These are phyloP conservation scores for Lochmaea capreae DNA, from an alignment of 2,888 invertebrate genomes.

Conservation along the genomic window DNA sequence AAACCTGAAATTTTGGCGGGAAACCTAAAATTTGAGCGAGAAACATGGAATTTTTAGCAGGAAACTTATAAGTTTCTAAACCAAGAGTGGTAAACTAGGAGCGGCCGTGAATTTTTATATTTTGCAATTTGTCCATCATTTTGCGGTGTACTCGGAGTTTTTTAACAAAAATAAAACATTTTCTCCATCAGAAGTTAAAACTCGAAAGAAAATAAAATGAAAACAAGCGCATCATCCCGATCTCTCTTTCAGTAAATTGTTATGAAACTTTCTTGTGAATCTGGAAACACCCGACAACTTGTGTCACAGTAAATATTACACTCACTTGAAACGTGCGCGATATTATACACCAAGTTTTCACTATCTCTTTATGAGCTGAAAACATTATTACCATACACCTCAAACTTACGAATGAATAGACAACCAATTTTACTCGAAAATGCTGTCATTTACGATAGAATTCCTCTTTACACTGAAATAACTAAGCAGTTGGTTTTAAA, in stretches of 20 bases:
- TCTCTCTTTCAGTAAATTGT: constrained; percentile 26
- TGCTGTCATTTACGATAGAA: neutral
- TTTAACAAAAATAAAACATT: constrained; percentile 5
- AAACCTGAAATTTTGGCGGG: too few species aligned
- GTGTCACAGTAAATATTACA: constrained; percentile 5
- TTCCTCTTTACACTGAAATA: constrained; percentile 4
- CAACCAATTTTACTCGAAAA: neutral
- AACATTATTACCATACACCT: constrained; percentile 6
- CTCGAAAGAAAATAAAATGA: constrained; percentile 17
- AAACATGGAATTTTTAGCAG: too few species aligned
- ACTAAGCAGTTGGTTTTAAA: neutral
- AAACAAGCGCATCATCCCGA: constrained; percentile 14
- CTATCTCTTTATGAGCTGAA: constrained; percentile 26
- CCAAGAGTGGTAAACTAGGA: too few species aligned
- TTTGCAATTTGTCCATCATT: too few species aligned
- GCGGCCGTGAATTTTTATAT: too few species aligned
- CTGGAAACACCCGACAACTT: constrained; percentile 29
- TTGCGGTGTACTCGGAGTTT: neutral
- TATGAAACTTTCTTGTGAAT: constrained; percentile 29
- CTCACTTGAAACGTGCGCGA: constrained; percentile 16
- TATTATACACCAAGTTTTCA: constrained; percentile 12
- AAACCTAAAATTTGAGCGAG: too few species aligned
- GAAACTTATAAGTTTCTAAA: too few species aligned
- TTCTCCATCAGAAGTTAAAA: constrained; percentile 11
- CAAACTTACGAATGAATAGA: constrained; percentile 21